Conservation (phyloP, 2,888 invertebrate species). For the Sinotaia quadrata region DNA sequence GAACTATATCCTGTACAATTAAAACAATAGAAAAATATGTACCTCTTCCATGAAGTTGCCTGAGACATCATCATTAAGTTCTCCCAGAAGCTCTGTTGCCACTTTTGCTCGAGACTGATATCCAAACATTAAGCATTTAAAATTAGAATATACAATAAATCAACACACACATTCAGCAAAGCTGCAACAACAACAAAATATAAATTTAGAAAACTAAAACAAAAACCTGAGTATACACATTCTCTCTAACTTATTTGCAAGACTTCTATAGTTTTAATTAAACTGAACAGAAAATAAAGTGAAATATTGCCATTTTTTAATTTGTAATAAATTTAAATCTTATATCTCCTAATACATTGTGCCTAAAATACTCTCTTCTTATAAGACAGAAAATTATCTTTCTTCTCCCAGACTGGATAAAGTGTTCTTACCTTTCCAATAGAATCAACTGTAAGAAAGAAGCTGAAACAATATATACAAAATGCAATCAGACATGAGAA, state of each 20-base stretch:
- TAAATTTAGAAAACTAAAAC: no score
- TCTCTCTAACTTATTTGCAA: neutral
- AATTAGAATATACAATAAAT: neutral
- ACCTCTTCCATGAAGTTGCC: slow-evolving; percentile 92
- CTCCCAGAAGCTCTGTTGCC: slow-evolving; percentile 85
- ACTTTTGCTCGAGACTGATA: slow-evolving; percentile 83
- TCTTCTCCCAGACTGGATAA: neutral
- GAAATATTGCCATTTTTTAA: no score
- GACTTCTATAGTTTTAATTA: neutral
- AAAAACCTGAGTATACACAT: neutral
- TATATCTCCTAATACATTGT: neutral
- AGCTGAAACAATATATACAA: no score
- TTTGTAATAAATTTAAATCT: neutral
- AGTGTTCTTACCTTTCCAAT: slow-evolving; percentile 77
- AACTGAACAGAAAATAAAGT: no score
- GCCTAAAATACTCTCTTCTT: neutral
- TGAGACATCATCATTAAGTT: slow-evolving; percentile 92
- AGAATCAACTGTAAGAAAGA: slow-evolving; percentile 88
- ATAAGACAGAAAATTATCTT: no score
- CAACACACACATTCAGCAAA: neutral
- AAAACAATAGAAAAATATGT: slow-evolving; percentile 17
- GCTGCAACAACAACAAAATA: neutral
- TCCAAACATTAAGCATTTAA: neutral
- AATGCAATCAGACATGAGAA: no score
- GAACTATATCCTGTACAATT: neutral